phyloP scores from a whole-genome alignment of 2,797 vertebrate genomes.

The Moxostoma hubbsi region DNA sequence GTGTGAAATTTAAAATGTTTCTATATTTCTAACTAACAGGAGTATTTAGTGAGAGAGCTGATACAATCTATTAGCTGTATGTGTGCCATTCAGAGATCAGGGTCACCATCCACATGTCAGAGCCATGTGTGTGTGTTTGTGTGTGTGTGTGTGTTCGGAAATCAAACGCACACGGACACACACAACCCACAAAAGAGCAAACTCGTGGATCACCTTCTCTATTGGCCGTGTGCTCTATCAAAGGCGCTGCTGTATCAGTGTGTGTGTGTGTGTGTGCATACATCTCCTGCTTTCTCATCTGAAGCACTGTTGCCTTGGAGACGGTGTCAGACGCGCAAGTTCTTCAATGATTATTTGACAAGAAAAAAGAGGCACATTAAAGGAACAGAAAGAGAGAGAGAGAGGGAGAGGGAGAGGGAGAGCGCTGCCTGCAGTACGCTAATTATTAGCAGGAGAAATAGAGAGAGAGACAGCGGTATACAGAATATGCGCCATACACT shows the following conservation, averaged over 20 bases:
- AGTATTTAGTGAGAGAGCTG: no score
- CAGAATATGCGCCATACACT: background rate
- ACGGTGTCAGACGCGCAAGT: conserved; percentile 93
- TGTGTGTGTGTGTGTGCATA: conserved; percentile 44
- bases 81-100: background rate
- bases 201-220: conserved; percentile 45
- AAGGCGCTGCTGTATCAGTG: conserved; percentile 48
- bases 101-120: background rate
- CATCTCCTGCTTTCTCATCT: conserved; percentile 81
- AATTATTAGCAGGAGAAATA: conserved; percentile 59
- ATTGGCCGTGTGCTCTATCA: conserved; percentile 50
- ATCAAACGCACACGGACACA: conserved; percentile 15
- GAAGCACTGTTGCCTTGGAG: conserved; percentile 90
- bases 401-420: conserved; percentile 66
- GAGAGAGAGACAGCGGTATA: conserved; percentile 34
- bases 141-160: background rate
- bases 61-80: background rate
- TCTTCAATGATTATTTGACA: conserved; percentile 90
- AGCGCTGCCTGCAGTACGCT: conserved; percentile 59
- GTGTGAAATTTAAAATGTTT: background rate
- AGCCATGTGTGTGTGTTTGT: conserved; percentile 1
- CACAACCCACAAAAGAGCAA: conserved; percentile 57
- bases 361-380: conserved; percentile 78
- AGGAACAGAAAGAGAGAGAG: conserved; percentile 63
- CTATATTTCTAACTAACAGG: background rate